Evolutionary conservation across 2,888 invertebrate species (phyloP), one percentile per base, ranked within the genome.

Genomic region (Drosophila monieri): DNA sequence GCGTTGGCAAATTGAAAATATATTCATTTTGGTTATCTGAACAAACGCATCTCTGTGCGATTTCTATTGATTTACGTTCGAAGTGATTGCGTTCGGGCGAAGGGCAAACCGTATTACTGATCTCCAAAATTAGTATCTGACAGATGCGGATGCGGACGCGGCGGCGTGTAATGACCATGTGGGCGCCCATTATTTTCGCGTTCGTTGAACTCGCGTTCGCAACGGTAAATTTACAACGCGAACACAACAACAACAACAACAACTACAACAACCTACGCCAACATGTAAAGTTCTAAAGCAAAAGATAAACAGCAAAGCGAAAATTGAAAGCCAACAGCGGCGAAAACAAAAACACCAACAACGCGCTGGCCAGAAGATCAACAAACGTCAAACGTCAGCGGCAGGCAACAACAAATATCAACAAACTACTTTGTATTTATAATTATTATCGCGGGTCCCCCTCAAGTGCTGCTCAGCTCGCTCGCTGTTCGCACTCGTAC

Each of bases 231-330:
- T 84, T 84, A 84, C 83, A 88, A 66, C 65, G 72, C 55, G 27
- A 21, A 56, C 56, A 65, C 66, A 60, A 65, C 67, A 76, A 46
- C 46, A 56, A 35, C 74, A 61, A 55, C 61, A 58, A 46, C 46
- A 56, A 55, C 71, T 58, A 56, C 61, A 72, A 61, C 52, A 69
- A 78, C 88, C 85, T 88, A 89, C 89, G 87, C 88, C 85, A 89
- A 88, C 84, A 86, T 85, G 85, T 89, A 89, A 85, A 86, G 85
- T 89, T 84, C 87, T 85, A 89, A 83, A 48, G 84, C 74, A 59
- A 89, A 89, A 89, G 85, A 88, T 86, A 85, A 86, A 85, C 78
- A 80, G 62, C 53, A 74, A 76, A 65, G 61, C 64, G 37, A 66
- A 72, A 61, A 72, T 72, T 66, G 65, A 80, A 83, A 85, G 87